Base-by-base conservation (phyloP, 2,113 vertebrate species). In the Perca fluviatilis region DNA sequence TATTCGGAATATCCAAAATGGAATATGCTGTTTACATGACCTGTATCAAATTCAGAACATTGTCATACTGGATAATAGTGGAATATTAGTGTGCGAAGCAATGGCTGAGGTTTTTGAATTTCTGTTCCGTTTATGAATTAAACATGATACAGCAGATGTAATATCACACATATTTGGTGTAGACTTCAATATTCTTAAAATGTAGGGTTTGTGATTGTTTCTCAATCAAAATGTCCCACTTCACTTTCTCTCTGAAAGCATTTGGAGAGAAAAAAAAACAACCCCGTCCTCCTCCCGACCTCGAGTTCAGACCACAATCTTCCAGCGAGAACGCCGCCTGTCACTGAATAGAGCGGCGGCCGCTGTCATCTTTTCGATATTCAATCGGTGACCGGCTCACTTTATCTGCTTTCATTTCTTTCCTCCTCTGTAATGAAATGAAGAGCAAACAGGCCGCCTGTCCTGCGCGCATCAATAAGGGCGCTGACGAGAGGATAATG, bases 401-500 rank as follows among this genome's bases (percentile, higher is more conserved):
- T 79, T 74, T 15, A 61, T 70, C 64, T 14, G 72, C 5, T 60
- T 46, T 73, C 63, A n/a, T 69, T 63, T 61, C 47, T 25, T n/a
- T 19, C 40, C 18, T 15, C 25, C 33, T 46, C 60, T 33, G 50
- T 83, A 80, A 88, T 86, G 83, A 83, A 76, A 77, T 80, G 83
- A 80, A 79, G 80, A 62, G 72, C 76, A 50, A 77, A 76, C 76
- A 67, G 60, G 53, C 66, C 66, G 47, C 40, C 72, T 19, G 74
- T 83, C 67, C 73, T 80, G 77, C 72, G 49, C 46, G 67, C 86
- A 77, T 88, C 87, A 83, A 67, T 30, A 67, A 43, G 19, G 61
- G 50, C 4, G 62, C 76, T 73, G 80, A 74, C 67, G 73, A 79
- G 67, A 69, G 27, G 58, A 78, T 86, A 83, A 89, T 89, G 80